Evolutionary conservation across 1,140 invertebrate genomes (phyloP).

Genomic region (Lineus longissimus): DNA sequence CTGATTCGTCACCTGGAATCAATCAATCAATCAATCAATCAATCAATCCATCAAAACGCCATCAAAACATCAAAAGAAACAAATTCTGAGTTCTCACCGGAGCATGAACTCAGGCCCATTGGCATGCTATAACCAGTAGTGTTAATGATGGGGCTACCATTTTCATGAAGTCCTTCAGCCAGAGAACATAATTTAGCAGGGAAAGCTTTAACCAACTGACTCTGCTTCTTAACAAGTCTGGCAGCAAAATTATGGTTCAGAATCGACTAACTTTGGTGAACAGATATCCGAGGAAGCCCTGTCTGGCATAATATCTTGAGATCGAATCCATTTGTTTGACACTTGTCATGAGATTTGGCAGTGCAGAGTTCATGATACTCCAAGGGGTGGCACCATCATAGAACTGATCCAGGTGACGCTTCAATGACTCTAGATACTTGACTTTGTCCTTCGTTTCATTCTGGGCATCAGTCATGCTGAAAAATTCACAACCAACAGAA

Average conservation of each 20-base stretch:
- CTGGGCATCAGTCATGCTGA: conserved; percentile 52
- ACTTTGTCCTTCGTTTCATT: conserved; percentile 55
- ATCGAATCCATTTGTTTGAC: conserved; percentile 53
- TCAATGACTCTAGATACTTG: conserved; percentile 50
- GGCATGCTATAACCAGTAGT: too few species aligned
- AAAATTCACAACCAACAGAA: conserved; percentile 10
- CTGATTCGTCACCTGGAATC: conserved; percentile 52
- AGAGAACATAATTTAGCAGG: too few species aligned
- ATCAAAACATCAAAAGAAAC: too few species aligned
- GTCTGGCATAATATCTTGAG: conserved; percentile 47
- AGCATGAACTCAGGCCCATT: too few species aligned
- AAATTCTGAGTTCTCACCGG: too few species aligned
- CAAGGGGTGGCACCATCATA: conserved; percentile 45
- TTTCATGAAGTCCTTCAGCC: too few species aligned
- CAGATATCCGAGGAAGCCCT: conserved; percentile 50
- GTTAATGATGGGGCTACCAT: too few species aligned
- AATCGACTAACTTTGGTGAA: conserved; percentile 42
- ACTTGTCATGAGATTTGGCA: conserved; percentile 45
- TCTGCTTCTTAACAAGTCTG: not conserved
- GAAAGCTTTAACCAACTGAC: too few species aligned
- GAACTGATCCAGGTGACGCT: conserved; percentile 47
- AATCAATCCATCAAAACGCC: too few species aligned
- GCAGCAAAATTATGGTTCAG: not conserved
- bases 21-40: too few species aligned
- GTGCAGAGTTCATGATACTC: conserved; percentile 42